Evolutionary conservation across 2,888 invertebrate species (phyloP), one percentile per base, ranked within the genome.

Genomic region (Hyppa rectilinea): DNA sequence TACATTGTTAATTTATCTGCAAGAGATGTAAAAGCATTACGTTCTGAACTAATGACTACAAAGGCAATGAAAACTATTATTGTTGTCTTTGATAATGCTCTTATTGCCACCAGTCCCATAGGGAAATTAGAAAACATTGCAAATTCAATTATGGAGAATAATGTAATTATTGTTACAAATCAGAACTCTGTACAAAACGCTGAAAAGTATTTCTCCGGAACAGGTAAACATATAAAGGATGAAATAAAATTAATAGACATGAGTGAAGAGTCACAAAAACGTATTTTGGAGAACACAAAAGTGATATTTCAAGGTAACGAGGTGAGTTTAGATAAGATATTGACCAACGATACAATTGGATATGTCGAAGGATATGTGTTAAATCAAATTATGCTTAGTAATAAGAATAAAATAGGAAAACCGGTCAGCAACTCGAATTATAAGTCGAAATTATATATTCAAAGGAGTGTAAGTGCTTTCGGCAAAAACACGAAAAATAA

Each of bases 291-390:
- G 12, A 47, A 69, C 5, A 49, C 62, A 23, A 23, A 34, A 55
- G 50, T 82, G 1, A 52, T 62, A 45, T 82, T 82, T 65, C 82
- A 82, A 65, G 75, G 62, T 7, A 9, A 40, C n/a, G 40, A 67
- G 45, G 38, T 79, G 2, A 34, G 31, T 10, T 50, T 81, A 45
- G 4, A 40, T 20, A 66, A 20, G 1, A n/a, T 81, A 3, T 17
- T 77, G 10, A 50, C 53, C 2, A 10, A 68, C 1, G n/a, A 38
- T 12, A 45, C 74, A 6, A 47, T 53, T 2, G 7, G 0, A 17
- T 71, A 38, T 38, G 23, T 81, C 2, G 47, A 49, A 45, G 82
- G 66, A 36, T 23, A 17, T 1, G 56, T 76, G 3, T 60, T 78
- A 2, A 31, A 62, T 40, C 74, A 75, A 71, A 40, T 79, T 9